Evolutionary conservation across 2,797 vertebrate species (phyloP), one percentile per base, ranked within the genome.

Genomic region (Platyrinchus mystaceus): DNA sequence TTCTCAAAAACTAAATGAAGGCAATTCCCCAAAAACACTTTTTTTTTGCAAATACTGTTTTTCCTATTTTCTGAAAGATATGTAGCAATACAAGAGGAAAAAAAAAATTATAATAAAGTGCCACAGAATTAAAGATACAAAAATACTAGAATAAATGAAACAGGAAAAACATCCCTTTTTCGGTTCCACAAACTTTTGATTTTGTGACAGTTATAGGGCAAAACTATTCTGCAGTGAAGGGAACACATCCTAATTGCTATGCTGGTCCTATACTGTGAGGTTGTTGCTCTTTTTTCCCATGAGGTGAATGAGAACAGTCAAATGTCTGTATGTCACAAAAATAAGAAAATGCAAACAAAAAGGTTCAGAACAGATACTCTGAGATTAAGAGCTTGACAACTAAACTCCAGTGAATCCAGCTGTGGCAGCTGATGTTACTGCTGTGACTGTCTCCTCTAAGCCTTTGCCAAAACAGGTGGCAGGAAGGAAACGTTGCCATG

Each of bases 401-500:
- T 52, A 93, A 91, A 63, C 44, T 69, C 77, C 92, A 94, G 70
- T 49, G 69, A 93, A 91, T 95, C 95, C 94, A 87, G 94, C 90
- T 91, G 91, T 86, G 80, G 85, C 85, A 94, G 94, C 60, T 95
- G 93, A 94, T 77, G 80, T 44, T 93, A 88, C 76, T 93, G 80
- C 80, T 91, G 66, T 0, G 1, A 94, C 59, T 73, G 36, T 55
- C 47, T 74, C 59, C 77, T 69, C 70, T 81, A 91, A 78, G 77
- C 34, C 83, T 82, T 17, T 84, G 94, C 95, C 90, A 86, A 59
- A 95, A 94, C 90, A 94, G 94, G 94, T 94, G 95, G 91, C 96
- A 96, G 95, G 96, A 96, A 96, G 95, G 90, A 96, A 95, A 87
- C 0, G 4, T 7, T 86, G 88, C 91, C 91, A 52, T 49, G 67